Evolutionary conservation across 2,113 vertebrate genomes (phyloP), one percentile per base, ranked within the genome.

Genomic region (Aegithalos caudatus): DNA sequence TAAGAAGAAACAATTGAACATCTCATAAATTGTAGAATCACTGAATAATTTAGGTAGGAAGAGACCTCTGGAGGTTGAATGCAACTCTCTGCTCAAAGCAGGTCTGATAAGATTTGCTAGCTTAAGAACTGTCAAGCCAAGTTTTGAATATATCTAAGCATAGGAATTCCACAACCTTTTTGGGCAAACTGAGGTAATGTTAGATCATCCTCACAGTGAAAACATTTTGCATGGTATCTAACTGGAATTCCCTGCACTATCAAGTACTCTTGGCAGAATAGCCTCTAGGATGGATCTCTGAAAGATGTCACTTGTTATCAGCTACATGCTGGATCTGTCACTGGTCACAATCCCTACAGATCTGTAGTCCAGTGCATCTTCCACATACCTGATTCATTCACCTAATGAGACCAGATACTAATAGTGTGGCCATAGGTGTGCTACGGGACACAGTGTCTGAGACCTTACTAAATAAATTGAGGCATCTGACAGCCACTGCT

Each of bases 271-370:
- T 33, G 60, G 42, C 40, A 67, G 20, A 88, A 47, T 21, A 37
- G 3, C 5, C 28, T 71, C 18, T 56, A 6, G 10, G 19, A 29
- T 44, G 0, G 0, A 7, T 19, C n/a, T 86, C 64, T 72, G 72
- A 47, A 83, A 77, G 38, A 14, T 31, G 27, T 19, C 48, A n/a
- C 20, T 31, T 62, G 11, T 71, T 71, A 48, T 14, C 14, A 60
- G 18, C 6, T 58, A 50, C 9, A 3, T 67, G 33, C 38, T 86
- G 57, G 35, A 76, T 10, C 21, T 57, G 31, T 25, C 38, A 40
- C 37, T n/a, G 33, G 16, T 72, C 40, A 56, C 23, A 58, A 18
- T 15, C 27, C 40, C 25, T 42, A 29, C 11, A 72, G 13, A 12
- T 12, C 48, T 14, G 14, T 11, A 35, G 24, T 38, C 11, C 33